Percentiles rank a stretch among this genome's conserved stretches.
Evolutionary conservation across 2,888 invertebrate genomes (phyloP).

Genomic region (Celastrina argiolus): DNA sequence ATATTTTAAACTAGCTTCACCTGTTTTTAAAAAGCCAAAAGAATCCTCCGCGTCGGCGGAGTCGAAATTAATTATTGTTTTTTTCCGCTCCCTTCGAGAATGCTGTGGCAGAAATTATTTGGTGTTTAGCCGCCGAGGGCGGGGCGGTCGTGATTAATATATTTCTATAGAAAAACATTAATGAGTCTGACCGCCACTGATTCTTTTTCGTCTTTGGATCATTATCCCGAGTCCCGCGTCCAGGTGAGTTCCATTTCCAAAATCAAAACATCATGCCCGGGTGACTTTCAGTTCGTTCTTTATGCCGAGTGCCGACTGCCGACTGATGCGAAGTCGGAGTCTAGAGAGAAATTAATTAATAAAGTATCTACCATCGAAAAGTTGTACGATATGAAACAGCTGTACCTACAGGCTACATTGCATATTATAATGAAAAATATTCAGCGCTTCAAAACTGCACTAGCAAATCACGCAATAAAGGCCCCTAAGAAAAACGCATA

Average conservation of each 20-base stretch:
- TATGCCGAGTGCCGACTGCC: neutral
- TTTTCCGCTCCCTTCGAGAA: constrained; percentile 54
- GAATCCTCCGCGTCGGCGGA: constrained; percentile 53
- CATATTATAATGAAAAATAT: no score
- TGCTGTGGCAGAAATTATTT: constrained; percentile 72
- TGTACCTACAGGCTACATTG: no score
- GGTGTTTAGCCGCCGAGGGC: constrained; percentile 74
- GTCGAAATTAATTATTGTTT: constrained; percentile 71
- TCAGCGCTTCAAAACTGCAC: no score
- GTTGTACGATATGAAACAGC: no score
- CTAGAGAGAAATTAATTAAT: neutral
- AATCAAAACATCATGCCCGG: constrained; percentile 6
- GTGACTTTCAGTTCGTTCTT: constrained; percentile 14
- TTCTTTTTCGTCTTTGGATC: constrained; percentile 38
- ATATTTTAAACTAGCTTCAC: constrained; percentile 60
- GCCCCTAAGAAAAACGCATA: no score
- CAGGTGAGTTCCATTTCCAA: constrained; percentile 21
- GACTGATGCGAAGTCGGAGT: neutral
- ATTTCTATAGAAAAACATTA: constrained; percentile 71
- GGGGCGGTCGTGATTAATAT: constrained; percentile 69
- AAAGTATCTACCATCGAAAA: neutral
- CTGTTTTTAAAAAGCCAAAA: constrained; percentile 47
- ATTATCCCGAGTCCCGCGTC: constrained; percentile 28
- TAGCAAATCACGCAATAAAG: no score
- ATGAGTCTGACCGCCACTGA: constrained; percentile 53